Percentiles rank a stretch among this genome's conserved stretches.
Evolutionary conservation across 2,888 invertebrate genomes (phyloP).

Genomic region (Meghimatium bilineatum): DNA sequence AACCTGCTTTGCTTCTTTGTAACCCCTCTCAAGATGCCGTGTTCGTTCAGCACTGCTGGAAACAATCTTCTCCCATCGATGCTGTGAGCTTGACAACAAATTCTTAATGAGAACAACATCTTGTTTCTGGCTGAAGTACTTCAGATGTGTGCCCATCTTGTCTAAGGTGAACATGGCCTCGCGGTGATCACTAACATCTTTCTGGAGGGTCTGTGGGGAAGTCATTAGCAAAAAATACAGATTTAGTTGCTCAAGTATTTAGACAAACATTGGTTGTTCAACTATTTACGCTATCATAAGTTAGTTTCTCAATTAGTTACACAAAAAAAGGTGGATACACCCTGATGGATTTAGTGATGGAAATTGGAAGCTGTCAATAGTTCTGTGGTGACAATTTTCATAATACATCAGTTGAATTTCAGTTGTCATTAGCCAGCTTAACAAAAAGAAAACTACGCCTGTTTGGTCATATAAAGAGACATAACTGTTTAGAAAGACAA

Average conservation of each 20-base stretch:
- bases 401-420: no score
- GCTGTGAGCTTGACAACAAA: slow-evolving; percentile 95
- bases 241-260: not conserved
- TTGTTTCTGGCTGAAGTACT: slow-evolving; percentile 99
- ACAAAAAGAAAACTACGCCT: no score
- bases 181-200: slow-evolving; percentile 88
- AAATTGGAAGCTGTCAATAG: no score
- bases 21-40: slow-evolving; percentile 93
- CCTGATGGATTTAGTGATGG: no score
- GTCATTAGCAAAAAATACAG: not conserved
- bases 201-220: slow-evolving; percentile 85
- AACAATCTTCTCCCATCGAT: slow-evolving; percentile 97
- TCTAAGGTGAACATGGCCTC: slow-evolving; percentile 96
- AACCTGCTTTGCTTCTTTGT: slow-evolving; percentile 84
- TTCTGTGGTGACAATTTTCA: no score
- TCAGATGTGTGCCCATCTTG: slow-evolving; percentile 97
- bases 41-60: slow-evolving; percentile 92
- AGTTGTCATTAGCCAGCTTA: no score
- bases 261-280: no score
- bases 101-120: slow-evolving; percentile 99
- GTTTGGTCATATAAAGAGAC: no score
- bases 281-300: no score
- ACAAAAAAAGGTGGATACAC: no score
- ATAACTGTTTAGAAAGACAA: no score
- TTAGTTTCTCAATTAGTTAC: no score